Base-by-base conservation (phyloP, 2,113 vertebrate genomes). In the Campylorhamphus procurvoides region DNA sequence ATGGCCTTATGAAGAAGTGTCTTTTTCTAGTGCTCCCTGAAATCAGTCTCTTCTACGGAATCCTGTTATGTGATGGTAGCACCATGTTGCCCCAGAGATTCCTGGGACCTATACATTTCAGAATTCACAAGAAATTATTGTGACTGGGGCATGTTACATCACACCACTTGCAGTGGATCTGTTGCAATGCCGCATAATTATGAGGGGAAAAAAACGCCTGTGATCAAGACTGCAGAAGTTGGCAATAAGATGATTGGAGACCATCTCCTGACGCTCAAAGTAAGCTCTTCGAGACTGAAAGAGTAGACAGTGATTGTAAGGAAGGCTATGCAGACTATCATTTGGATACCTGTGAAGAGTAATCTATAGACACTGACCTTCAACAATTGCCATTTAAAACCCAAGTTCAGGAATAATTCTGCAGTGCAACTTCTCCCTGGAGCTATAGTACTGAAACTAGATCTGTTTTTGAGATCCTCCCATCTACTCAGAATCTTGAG, bases 331-430 rank as follows among this genome's bases (percentile, higher is more conserved):
- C 19, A 69, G 27, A 23, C 12, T 56, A 4, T 3, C 8, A 5
- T 39, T 37, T 1, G 6, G 18, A 52, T 73, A 31, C 11, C 20
- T 87, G 67, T 33, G 40, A 60, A 90, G 19, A 2, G 5, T 44
- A 31, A 40, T 52, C 19, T 0, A 0, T n/a, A 60, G n/a, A 56
- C 22, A 23, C 9, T 20, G 53, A 52, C 2, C 6, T 46, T 20
- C 64, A 16, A 71, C 7, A 68, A 27, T 8, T 5, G 2, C 22
- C 49, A 47, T n/a, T 23, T 24, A 59, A 89, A 78, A 42, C 3
- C 1, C 20, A 91, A 50, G 5, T n/a, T 67, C 28, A 76, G 33
- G 35, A 47, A 17, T 52, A 49, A 44, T 93, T 89, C 40, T 78
- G 27, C 7, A 42, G 20, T 78, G 58, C 3, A 8, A 4, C 42